A percentile compares a stretch with the other conserved stretches of the same genome.
Conservation (phyloP, 2,797 vertebrate genomes). For the Acropternis orthonyx region DNA sequence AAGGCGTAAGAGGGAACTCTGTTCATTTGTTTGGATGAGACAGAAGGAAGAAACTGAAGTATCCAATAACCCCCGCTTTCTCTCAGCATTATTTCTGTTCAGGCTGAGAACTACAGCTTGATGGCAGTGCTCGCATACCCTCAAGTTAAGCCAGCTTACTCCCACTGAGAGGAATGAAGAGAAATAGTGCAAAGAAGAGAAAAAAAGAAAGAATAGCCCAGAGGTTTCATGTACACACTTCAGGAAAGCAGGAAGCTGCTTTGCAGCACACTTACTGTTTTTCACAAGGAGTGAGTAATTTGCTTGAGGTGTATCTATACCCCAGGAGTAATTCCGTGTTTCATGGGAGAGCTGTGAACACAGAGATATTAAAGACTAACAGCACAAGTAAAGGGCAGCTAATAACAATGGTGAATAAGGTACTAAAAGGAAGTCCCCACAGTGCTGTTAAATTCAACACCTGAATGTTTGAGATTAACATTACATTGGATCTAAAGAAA, state of each 20-base stretch:
- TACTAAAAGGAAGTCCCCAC: neutral
- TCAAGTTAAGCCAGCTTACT: neutral
- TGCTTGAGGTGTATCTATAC: neutral
- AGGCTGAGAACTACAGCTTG: neutral
- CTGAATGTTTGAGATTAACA: neutral
- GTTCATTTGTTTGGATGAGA: neutral
- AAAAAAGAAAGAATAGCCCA: neutral
- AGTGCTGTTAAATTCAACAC: neutral
- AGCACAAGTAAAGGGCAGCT: neutral
- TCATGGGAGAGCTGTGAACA: neutral
- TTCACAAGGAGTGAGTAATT: neutral
- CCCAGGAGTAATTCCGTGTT: neutral
- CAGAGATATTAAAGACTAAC: neutral
- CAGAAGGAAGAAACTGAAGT: neutral
- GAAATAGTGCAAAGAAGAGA: neutral
- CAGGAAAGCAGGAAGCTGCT: neutral
- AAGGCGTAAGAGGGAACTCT: neutral
- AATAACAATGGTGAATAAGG: neutral
- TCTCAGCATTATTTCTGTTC: neutral
- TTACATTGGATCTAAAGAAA: constrained; percentile 5
- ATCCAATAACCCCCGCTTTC: neutral
- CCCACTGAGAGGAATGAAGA: neutral
- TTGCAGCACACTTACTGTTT: neutral
- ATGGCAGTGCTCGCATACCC: neutral
- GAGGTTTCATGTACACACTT: neutral